Evolutionary conservation across 2,113 vertebrate genomes (phyloP), one percentile per base, ranked within the genome.

Genomic region (Pseudopodoces humilis): DNA sequence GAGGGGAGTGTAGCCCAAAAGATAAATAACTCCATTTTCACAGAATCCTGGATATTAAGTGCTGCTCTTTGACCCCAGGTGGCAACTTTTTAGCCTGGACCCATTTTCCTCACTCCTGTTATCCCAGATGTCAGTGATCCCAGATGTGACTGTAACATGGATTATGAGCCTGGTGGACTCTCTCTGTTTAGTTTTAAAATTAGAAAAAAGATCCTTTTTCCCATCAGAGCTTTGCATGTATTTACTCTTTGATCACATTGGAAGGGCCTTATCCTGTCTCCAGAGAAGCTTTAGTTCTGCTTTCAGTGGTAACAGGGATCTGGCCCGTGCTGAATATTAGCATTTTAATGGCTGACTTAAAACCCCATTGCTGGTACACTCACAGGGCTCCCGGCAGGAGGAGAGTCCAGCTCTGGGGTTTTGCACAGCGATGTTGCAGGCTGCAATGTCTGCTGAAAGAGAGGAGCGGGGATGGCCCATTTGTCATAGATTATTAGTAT

Each of bases 291-390:
- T 95, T 95, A 93, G 64, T 93, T 96, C 88, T 86, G 90, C 93
- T 92, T 95, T 96, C 90, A 62, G 88, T 86, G 49, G 86, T 94
- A 90, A 75, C 86, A 58, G 72, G 95, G 95, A 96, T 97, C 93
- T 70, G 92, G 92, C 74, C 94, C 49, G 0, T 60, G 69, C 65
- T 92, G 92, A 94, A 92, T 94, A 95, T 95, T 96, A 96, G 83
- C 83, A 93, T 96, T 97, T 96, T 94, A 96, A 94, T 95, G 84
- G 94, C 78, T 92, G 94, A 70, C 59, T 94, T 96, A 95, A 96
- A 96, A 76, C 68, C 79, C 80, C 60, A 2, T 33, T 39, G 88
- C 83, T 90, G 79, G 77, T 88, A 21, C 58, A 37, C 52, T 90
- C 69, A 25, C 31, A 77, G 88, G 89, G 62, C 92, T 94, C 85